A percentile compares a stretch with the other conserved stretches of the same genome.
These are phyloP conservation scores for Spea hammondii DNA, from an alignment of 2,797 vertebrate genomes.

Conservation along the genomic window DNA sequence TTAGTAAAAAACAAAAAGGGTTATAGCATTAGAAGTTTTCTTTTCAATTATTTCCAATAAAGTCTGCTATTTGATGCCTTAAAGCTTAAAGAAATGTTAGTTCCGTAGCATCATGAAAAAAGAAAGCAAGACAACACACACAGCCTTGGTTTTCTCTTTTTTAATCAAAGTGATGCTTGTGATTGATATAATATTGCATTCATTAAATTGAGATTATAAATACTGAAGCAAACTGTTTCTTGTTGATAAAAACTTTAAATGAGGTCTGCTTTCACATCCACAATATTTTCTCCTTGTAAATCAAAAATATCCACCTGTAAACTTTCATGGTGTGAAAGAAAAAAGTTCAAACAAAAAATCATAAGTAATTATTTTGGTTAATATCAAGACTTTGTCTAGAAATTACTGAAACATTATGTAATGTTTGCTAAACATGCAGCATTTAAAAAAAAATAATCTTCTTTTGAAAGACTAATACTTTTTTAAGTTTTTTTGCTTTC, in stretches of 20 bases:
- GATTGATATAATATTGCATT: constrained; percentile 9
- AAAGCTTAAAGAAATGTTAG: constrained; percentile 26
- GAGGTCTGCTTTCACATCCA: constrained; percentile 17
- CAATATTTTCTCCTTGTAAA: background rate
- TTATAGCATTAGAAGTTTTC: background rate
- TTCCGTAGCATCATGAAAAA: constrained; percentile 10
- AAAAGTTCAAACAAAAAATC: too few relatives aligned
- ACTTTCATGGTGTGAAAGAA: too few relatives aligned
- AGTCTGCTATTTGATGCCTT: constrained; percentile 1
- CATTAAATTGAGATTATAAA: constrained; percentile 24
- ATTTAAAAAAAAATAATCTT: too few relatives aligned
- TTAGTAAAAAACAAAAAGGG: background rate
- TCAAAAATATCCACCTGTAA: too few relatives aligned
- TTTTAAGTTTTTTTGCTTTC: too few relatives aligned
- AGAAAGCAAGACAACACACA: constrained; percentile 18
- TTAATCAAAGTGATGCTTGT: constrained; percentile 30
- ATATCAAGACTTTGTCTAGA: too few relatives aligned
- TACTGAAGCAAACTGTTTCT: constrained; percentile 29
- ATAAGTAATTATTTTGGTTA: too few relatives aligned
- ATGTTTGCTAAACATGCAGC: too few relatives aligned
- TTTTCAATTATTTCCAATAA: background rate
- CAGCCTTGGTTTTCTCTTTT: constrained; percentile 8
- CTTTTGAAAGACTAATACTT: too few relatives aligned
- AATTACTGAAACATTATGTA: too few relatives aligned
- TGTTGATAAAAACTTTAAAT: constrained; percentile 22